A percentile compares a stretch with the other conserved stretches of the same genome.
Conservation (phyloP, 2,113 vertebrate genomes). For the Erinaceus europaeus region DNA sequence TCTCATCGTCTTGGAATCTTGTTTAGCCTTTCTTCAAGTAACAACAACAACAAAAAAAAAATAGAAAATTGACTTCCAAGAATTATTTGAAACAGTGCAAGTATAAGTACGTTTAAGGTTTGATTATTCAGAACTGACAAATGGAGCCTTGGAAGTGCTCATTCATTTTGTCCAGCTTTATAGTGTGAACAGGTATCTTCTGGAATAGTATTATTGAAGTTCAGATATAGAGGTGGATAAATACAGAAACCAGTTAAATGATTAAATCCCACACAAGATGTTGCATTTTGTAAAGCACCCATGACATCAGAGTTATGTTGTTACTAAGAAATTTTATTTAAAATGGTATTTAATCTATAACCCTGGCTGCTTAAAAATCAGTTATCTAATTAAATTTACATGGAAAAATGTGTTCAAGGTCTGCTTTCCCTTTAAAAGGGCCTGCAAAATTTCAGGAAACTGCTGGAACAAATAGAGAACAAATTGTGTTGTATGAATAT, state of each 20-base stretch:
- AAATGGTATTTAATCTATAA: slow-evolving; percentile 7
- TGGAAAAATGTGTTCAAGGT: background rate
- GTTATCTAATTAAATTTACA: slow-evolving; percentile 19
- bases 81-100: background rate
- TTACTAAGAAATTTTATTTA: slow-evolving; percentile 21
- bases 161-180: background rate
- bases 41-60: too few relatives aligned
- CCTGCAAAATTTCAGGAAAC: background rate
- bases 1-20: background rate
- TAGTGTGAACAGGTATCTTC: background rate
- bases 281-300: slow-evolving; percentile 11
- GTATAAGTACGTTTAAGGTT: background rate
- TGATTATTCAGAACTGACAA: background rate
- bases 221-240: background rate
- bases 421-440: background rate
- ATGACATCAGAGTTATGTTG: background rate
- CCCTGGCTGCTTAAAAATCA: background rate
- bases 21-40: slow-evolving; percentile 3
- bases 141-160: background rate
- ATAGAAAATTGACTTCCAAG: background rate
- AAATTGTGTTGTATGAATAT: background rate
- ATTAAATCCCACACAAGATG: background rate
- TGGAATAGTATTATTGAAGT: background rate
- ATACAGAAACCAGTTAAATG: background rate
- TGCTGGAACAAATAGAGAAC: background rate